phyloP scores from a whole-genome alignment of 2,113 vertebrate species.

The Baryphthengus martii region DNA sequence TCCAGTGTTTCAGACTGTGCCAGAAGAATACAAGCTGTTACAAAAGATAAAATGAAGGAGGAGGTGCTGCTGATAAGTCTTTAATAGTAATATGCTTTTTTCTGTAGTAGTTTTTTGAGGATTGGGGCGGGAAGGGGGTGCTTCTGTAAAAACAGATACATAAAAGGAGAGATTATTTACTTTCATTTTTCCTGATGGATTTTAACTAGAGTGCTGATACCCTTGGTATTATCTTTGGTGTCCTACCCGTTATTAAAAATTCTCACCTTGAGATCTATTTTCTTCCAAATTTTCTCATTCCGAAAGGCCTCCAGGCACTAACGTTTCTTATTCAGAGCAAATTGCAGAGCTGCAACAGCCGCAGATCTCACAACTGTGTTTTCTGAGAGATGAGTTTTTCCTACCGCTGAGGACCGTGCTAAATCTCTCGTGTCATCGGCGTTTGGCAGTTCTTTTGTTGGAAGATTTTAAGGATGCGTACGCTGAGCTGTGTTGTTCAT shows the following conservation, averaged over 20 bases:
- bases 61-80: neutral
- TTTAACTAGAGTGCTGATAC: neutral
- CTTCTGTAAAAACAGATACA: neutral
- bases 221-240: neutral
- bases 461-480: neutral
- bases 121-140: too few relatives aligned
- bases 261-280: neutral
- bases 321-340: neutral
- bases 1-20: neutral
- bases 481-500: neutral
- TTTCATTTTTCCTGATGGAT: neutral
- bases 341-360: neutral
- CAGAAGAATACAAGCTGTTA: neutral
- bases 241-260: neutral
- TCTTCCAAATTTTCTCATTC: neutral
- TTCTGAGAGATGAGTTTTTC: neutral
- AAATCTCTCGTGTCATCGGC: neutral
- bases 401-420: neutral
- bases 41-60: neutral
- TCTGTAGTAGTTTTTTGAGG: neutral
- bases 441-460: neutral
- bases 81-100: neutral
- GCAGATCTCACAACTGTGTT: neutral
- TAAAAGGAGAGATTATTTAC: neutral
- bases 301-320: neutral